A percentile compares a stretch with the other conserved stretches of the same genome.
These are phyloP conservation scores for Melanotaenia duboulayi DNA, from an alignment of 2,113 vertebrate species.

Conservation along the genomic window DNA sequence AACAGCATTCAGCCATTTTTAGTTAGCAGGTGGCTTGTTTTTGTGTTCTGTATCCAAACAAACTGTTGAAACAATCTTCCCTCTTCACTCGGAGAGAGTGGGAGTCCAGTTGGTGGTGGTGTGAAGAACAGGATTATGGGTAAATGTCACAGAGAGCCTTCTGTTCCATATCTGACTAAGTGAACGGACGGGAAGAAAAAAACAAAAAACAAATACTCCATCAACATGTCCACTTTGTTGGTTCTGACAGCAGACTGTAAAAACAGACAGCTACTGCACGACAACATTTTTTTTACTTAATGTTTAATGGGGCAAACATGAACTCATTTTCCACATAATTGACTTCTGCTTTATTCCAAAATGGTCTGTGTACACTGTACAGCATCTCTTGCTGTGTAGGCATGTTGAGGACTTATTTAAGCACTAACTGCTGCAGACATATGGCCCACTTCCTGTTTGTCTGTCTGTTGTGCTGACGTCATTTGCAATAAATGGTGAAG, in stretches of 20 bases:
- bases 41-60: constrained; percentile 56
- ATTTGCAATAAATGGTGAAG: background rate
- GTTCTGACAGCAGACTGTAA: constrained; percentile 16
- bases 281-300: background rate
- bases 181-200: constrained; percentile 19
- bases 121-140: constrained; percentile 83
- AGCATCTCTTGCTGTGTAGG: background rate
- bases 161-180: constrained; percentile 78
- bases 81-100: constrained; percentile 73
- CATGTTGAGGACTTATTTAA: background rate
- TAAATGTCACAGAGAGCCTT: constrained; percentile 83
- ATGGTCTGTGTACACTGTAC: background rate
- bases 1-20: constrained; percentile 47
- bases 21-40: constrained; percentile 69
- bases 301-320: constrained; percentile 16
- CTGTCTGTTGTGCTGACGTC: constrained; percentile 5
- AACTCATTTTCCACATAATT: constrained; percentile 2
- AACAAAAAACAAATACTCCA: constrained; percentile 1
- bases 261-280: background rate
- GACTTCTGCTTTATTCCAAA: background rate
- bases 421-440: constrained; percentile 15
- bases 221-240: constrained; percentile 18
- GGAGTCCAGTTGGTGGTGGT: constrained; percentile 80
- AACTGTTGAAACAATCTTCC: constrained; percentile 65
- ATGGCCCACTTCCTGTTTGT: constrained; percentile 30